Base-by-base conservation (phyloP, 2,888 invertebrate genomes). In the Drosophila mayaguana region DNA sequence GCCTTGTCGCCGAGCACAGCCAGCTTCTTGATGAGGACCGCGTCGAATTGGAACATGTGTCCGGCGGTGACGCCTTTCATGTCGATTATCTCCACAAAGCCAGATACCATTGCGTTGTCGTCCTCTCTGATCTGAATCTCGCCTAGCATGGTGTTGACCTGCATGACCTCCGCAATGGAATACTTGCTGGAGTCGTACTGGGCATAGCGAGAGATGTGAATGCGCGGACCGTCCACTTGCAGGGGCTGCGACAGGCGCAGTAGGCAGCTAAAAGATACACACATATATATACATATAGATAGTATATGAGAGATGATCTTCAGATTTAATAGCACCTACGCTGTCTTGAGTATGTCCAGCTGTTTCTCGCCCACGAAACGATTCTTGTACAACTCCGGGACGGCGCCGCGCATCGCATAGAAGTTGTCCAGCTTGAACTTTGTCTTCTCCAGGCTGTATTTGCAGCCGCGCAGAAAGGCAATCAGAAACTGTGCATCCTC, bases 61-160 rank as follows among this genome's bases (percentile, higher is more conserved):
- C 93, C 93, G 5, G 95, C 87, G 0, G 94, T 94, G 14, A 94
- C 92, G 60, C 94, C 94, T 59, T 94, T 92, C 89, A 95, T 91
- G 85, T 96, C 96, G 18, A 95, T 92, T 43, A 96, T 91, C 38
- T 94, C 93, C 53, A 94, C 68, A 43, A 92, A 94, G 36, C 95
- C 95, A 75, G 93, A 92, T n/a, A 95, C 93, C 80, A 94, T 93
- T 53, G 94, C 94, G 84, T 95, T 94, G 85, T 96, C 95, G 86
- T 95, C 95, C 87, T 95, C 95, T 9, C 94, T 91, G 83, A 95
- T 91, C 80, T 95, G 92, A 75, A 95, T 94, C 84, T 95, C 95
- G 45, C 94, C 93, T 34, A 95, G 89, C 94, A 95, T 95, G 48
- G 94, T 94, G 51, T 94, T 93, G 5, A 94, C 93, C 90, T 94